These are phyloP conservation scores for Pipistrellus kuhlii DNA, from an alignment of 2,797 vertebrate genomes.

Conservation along the genomic window DNA sequence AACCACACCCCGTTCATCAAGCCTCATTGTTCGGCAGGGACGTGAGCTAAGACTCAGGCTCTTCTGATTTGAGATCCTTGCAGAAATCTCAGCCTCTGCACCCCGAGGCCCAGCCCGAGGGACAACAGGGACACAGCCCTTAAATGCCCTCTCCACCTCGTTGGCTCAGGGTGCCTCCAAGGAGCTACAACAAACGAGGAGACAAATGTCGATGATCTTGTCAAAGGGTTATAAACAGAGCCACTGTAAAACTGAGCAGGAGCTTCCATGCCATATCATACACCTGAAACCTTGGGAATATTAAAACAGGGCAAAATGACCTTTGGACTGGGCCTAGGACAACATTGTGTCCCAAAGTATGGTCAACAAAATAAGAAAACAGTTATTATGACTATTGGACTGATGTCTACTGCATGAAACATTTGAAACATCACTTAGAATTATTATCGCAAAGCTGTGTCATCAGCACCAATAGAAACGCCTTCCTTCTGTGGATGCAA, in stretches of 20 bases:
- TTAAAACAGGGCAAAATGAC: not conserved
- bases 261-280: not conserved
- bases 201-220: not conserved
- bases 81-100: slow-evolving; percentile 69
- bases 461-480: not conserved
- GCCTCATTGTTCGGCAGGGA: slow-evolving; percentile 74
- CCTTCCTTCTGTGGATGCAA: not conserved
- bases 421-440: not conserved
- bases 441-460: not conserved
- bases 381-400: not conserved
- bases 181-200: not conserved
- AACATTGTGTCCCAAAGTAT: not conserved
- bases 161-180: not conserved
- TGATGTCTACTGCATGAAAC: not conserved
- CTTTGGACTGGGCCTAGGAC: not conserved
- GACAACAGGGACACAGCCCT: slow-evolving; percentile 81
- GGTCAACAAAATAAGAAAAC: not conserved
- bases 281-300: not conserved
- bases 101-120: slow-evolving; percentile 71
- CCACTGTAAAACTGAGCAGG: not conserved
- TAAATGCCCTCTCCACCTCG: slow-evolving; percentile 73
- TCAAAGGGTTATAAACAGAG: not conserved
- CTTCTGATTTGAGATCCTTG: slow-evolving; percentile 66
- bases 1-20: slow-evolving; percentile 69
- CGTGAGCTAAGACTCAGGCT: slow-evolving; percentile 75